Percentiles rank a stretch among this genome's conserved stretches.
Conservation (phyloP, 2,888 invertebrate genomes). For the Pinctada fucata region DNA sequence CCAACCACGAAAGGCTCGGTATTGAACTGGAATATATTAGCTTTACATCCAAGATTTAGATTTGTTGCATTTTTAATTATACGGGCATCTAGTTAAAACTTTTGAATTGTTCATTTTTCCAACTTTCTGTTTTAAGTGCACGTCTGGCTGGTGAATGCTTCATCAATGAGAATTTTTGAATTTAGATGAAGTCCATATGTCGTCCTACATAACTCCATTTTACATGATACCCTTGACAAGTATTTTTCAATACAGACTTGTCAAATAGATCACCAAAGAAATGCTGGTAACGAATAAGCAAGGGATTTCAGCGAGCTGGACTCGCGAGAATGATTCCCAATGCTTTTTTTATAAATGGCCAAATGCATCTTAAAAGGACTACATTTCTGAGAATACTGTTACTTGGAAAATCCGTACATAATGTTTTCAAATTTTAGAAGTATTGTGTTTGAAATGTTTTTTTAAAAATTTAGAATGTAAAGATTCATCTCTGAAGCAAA, state of each 20-base stretch:
- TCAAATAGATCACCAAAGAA: neutral
- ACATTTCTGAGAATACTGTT: no score
- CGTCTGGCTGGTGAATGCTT: conserved; percentile 9
- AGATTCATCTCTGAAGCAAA: no score
- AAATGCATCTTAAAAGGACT: no score
- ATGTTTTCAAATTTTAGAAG: no score
- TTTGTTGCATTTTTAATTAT: conserved; percentile 29
- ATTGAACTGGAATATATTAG: neutral
- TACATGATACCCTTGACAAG: neutral
- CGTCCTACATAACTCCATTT: neutral
- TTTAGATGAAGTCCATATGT: neutral
- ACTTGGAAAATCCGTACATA: no score
- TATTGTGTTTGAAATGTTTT: no score
- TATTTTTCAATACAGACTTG: neutral
- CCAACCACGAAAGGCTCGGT: conserved; percentile 9
- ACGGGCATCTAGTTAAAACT: conserved; percentile 28
- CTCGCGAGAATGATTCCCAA: no score
- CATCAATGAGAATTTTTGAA: conserved; percentile 6
- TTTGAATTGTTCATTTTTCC: neutral
- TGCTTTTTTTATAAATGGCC: no score
- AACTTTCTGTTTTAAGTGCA: conserved; percentile 14
- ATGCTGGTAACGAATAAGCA: neutral
- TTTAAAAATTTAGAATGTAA: no score
- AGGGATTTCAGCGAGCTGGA: no score
- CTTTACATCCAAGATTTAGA: conserved; percentile 13